These are phyloP conservation scores for Meloidogyne floridensis DNA, from an alignment of 1,140 invertebrate species.

Conservation along the genomic window DNA sequence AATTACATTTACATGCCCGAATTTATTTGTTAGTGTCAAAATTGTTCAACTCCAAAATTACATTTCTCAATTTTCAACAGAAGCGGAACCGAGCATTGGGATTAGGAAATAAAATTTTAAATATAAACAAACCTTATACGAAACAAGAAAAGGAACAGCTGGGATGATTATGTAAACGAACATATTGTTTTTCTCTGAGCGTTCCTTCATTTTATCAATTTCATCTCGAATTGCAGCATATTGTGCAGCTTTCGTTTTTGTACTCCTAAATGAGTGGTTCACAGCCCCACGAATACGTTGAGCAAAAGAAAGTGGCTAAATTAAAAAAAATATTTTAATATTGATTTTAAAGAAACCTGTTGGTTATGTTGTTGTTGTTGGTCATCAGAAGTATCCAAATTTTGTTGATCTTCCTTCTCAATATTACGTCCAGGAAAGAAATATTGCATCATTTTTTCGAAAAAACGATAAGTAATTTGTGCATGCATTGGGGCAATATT, in stretches of 20 bases:
- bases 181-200: slow-evolving; percentile 95
- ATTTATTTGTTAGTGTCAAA: background rate
- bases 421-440: slow-evolving; percentile 94
- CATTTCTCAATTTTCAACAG: background rate
- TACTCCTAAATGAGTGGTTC: slow-evolving; percentile 37
- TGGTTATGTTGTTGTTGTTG: slow-evolving; percentile 36
- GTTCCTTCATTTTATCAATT: slow-evolving; percentile 97
- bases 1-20: background rate
- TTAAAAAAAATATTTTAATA: slow-evolving; percentile 12
- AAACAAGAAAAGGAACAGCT: slow-evolving; percentile 90
- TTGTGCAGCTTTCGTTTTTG: slow-evolving; percentile 50
- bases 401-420: slow-evolving; percentile 68
- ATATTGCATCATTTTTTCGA: slow-evolving; percentile 93
- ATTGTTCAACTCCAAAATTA: background rate
- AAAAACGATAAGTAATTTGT: slow-evolving; percentile 93
- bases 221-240: slow-evolving; percentile 74
- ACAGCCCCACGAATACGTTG: slow-evolving; percentile 44
- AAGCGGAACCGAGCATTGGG: background rate
- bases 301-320: slow-evolving; percentile 44
- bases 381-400: slow-evolving; percentile 49
- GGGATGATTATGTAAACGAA: slow-evolving; percentile 97
- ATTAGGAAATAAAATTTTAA: background rate
- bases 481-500: slow-evolving; percentile 84
- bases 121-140: slow-evolving; percentile 75
- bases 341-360: slow-evolving; percentile 28